Evolutionary conservation across 2,888 invertebrate species (phyloP).

Genomic region (Xestia c-nigrum): DNA sequence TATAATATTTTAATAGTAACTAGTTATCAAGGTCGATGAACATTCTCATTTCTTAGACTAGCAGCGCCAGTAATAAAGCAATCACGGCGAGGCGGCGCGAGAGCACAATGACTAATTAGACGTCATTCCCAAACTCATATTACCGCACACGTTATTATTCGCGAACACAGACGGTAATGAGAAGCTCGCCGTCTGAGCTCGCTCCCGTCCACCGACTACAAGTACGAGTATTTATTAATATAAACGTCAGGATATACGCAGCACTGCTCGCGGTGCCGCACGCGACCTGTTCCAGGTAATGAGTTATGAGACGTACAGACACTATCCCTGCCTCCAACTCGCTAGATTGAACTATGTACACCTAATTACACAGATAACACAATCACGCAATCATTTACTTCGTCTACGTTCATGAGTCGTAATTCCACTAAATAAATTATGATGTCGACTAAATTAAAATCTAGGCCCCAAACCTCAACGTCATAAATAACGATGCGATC

Average conservation of each 20-base stretch:
- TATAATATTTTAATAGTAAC: not conserved
- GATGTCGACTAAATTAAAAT: constrained; percentile 54
- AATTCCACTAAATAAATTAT: constrained; percentile 48
- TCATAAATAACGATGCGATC: constrained; percentile 54
- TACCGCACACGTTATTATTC: constrained; percentile 50
- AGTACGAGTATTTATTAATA: constrained; percentile 66
- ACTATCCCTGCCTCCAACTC: constrained; percentile 20
- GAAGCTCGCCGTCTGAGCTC: constrained; percentile 55
- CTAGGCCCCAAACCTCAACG: constrained; percentile 36
- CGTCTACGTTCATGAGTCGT: constrained; percentile 8
- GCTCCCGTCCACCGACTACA: constrained; percentile 50
- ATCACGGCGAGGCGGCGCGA: constrained; percentile 41
- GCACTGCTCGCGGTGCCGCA: constrained; percentile 47
- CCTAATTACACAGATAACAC: constrained; percentile 42
- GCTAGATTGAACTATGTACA: constrained; percentile 34
- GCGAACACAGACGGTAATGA: constrained; percentile 59
- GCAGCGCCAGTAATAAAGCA: constrained; percentile 49
- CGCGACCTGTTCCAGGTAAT: constrained; percentile 68
- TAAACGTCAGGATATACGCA: constrained; percentile 57
- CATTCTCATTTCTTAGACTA: constrained; percentile 40
- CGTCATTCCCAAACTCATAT: constrained; percentile 61
- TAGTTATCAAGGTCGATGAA: constrained; percentile 12
- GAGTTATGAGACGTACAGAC: constrained; percentile 62
- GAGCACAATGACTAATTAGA: constrained; percentile 57
- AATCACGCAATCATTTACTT: constrained; percentile 40